Conservation (phyloP, 2,113 vertebrate species). For the Zosterops hypoxanthus region DNA sequence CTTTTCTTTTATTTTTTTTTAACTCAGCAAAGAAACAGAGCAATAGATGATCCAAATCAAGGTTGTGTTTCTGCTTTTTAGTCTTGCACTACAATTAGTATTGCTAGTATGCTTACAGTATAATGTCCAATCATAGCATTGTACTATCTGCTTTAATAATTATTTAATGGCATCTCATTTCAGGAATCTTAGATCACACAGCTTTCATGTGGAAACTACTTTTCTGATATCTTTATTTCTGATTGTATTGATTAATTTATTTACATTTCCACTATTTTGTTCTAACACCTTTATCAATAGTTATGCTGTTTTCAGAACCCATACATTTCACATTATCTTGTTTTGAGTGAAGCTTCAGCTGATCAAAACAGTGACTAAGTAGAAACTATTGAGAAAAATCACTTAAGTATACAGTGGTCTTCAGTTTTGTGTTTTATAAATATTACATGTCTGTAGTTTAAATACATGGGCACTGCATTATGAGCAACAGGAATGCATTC, state of each 20-base stretch:
- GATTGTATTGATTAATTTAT: not conserved
- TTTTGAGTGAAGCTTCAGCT: not conserved
- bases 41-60: not conserved
- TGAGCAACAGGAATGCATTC: not conserved
- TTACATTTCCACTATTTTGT: constrained; percentile 32
- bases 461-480: not conserved
- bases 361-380: not conserved
- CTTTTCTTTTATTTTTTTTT: not conserved
- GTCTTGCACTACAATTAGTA: not conserved
- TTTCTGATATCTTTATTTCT: not conserved
- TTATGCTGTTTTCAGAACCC: not conserved
- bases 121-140: not conserved
- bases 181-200: not conserved
- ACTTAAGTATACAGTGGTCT: not conserved
- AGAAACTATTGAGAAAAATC: not conserved
- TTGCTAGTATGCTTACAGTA: not conserved
- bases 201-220: not conserved
- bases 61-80: not conserved
- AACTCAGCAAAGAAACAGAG: not conserved
- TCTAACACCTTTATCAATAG: not conserved
- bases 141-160: not conserved
- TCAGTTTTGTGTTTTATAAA: not conserved
- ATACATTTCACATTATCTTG: not conserved
- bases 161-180: constrained; percentile 3
- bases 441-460: not conserved